Evolutionary conservation across 1,140 invertebrate genomes (phyloP), one percentile per base, ranked within the genome.

Genomic region (Formica selysi): DNA sequence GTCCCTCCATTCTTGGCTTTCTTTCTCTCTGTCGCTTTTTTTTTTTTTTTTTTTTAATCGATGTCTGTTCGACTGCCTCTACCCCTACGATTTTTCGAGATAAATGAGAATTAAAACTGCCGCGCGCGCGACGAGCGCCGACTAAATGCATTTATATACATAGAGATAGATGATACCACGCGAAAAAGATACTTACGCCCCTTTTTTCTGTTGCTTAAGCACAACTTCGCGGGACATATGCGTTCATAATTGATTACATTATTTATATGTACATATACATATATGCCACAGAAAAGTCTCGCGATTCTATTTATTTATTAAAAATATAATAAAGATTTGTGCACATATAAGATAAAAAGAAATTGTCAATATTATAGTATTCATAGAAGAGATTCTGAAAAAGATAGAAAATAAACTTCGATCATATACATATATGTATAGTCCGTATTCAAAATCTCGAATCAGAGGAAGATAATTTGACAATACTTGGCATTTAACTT

Each of bases 81-180:
- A 22, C 13, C 19, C 10, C 38, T 51, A 29, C 11, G 38, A 51
- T 76, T 74, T 51, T 51, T 74, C 36, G 57, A 84, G 73, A 83
- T 89, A 91, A 86, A 90, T 89, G 87, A 91, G 87, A 88, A 87
- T 89, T 89, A 78, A 84, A 87, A 80, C 73, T 70, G 48, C 73
- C 68, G 70, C 81, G 83, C 81, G 79, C 87, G 62, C 62, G 76
- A 19, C n/a, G 80, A 87, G 85, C 79, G 83, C 57, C 1, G 51
- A 36, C 41, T 78, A 54, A 84, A 86, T 76, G 83, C 83, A 51
- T 74, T 85, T 61, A 74, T 57, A 57, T 79, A 76, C 70, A 22
- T 13, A 19, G 54, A 81, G 54, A 44, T 51, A 54, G 8, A 57
- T 38, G 8, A 57, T 38, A 62, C 13, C 62, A 13, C 51, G 67